These are phyloP conservation scores for Semnopithecus entellus DNA, from an alignment of 2,113 vertebrate genomes.

Conservation along the genomic window DNA sequence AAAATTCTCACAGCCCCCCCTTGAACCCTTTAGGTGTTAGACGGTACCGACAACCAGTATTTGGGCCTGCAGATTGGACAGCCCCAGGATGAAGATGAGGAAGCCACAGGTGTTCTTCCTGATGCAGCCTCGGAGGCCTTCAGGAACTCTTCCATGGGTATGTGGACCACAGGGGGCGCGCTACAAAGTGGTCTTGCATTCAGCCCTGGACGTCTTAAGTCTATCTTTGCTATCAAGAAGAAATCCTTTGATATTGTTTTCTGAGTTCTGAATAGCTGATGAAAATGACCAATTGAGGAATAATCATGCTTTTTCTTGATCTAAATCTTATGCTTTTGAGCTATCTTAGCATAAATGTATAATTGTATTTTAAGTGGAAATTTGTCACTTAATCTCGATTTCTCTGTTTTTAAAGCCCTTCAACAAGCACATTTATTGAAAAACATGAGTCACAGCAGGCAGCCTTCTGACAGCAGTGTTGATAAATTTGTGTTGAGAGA, in stretches of 20 bases:
- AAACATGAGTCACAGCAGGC: slow-evolving; percentile 90
- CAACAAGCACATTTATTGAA: slow-evolving; percentile 91
- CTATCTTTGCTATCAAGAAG: background rate
- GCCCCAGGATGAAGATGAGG: slow-evolving; percentile 94
- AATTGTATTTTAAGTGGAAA: background rate
- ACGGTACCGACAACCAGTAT: slow-evolving; percentile 93
- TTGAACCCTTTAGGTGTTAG: slow-evolving; percentile 88
- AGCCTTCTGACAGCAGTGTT: slow-evolving; percentile 93
- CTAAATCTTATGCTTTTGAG: background rate
- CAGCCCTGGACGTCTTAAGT: background rate
- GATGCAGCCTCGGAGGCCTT: slow-evolving; percentile 83
- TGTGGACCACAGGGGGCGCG: background rate
- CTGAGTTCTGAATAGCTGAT: background rate
- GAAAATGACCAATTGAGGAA: background rate
- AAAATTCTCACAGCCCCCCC: background rate
- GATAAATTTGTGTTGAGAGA: slow-evolving; percentile 91
- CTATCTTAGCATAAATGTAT: background rate
- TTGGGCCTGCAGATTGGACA: slow-evolving; percentile 93
- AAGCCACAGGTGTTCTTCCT: slow-evolving; percentile 81
- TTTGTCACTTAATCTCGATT: background rate
- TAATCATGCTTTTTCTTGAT: background rate
- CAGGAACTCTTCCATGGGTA: slow-evolving; percentile 90
- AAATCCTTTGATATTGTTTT: background rate
- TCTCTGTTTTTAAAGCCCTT: slow-evolving; percentile 84
- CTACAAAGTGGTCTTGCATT: background rate